Evolutionary conservation across 2,888 invertebrate species (phyloP).

Genomic region (Ophioninae sp.): DNA sequence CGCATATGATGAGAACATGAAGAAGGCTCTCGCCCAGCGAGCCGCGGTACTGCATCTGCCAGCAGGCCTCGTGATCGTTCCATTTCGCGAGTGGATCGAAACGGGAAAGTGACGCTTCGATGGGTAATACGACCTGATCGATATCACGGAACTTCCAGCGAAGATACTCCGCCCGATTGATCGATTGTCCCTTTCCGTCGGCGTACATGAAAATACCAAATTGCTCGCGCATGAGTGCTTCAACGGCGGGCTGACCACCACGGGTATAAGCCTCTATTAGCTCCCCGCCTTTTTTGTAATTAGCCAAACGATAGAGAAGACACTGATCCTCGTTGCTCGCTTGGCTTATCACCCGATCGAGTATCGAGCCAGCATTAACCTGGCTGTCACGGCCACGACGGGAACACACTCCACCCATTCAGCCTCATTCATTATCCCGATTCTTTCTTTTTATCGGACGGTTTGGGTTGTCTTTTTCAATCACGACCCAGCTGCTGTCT

Average conservation of each 20-base stretch:
- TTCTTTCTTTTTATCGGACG: constrained; percentile 11
- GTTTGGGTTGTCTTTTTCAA: not conserved
- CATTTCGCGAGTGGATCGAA: constrained; percentile 94
- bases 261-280: constrained; percentile 92
- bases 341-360: constrained; percentile 95
- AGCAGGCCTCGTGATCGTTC: constrained; percentile 96
- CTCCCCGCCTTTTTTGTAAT: constrained; percentile 95
- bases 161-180: constrained; percentile 93
- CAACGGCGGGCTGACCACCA: constrained; percentile 92
- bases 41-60: constrained; percentile 98
- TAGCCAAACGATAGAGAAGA: constrained; percentile 92
- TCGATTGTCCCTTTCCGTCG: constrained; percentile 91
- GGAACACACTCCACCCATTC: constrained; percentile 79
- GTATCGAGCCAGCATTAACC: constrained; percentile 87
- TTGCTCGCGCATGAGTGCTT: constrained; percentile 92
- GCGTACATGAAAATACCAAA: constrained; percentile 94
- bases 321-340: constrained; percentile 93
- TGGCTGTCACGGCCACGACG: constrained; percentile 78
- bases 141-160: constrained; percentile 95
- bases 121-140: constrained; percentile 90
- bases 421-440: constrained; percentile 69
- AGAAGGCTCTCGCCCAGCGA: constrained; percentile 96
- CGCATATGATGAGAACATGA: constrained; percentile 97
- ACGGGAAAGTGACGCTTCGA: constrained; percentile 91
- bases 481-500: not conserved